Evolutionary conservation across 2,888 invertebrate species (phyloP), one percentile per base, ranked within the genome.

Genomic region (Volucella inflata): DNA sequence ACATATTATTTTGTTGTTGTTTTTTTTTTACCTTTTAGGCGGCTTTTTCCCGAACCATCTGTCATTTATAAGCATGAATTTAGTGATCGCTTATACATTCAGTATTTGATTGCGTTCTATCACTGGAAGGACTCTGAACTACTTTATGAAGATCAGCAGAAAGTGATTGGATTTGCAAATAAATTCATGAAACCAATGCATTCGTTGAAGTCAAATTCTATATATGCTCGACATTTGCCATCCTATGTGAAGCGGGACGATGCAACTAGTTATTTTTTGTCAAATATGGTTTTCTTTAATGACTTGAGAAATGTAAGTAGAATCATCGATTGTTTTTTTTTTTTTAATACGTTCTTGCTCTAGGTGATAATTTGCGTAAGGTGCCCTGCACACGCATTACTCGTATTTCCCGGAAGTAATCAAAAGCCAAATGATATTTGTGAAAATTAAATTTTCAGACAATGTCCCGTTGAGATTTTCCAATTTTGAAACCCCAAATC

Each of bases 281-380:
- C 40, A 2, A 76, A 85, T 10, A 11, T 85, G 67, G 81, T 85
- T 1, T 85, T 68, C 36, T 76, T 85, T 4, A 68, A 81, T 11
- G 85, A 85, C 11, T 51, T 85, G 1, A 53, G 62, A 4, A 81
- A 62, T 55, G 85, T 85, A 68, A 85, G 85, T 81, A 76, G 0
- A 10, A 50, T 14, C 9, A 62, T 46, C 1, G 21, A 0, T 1
- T 21, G 16, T 14, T 9, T 38, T 14, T 14, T 21, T 51, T n/a
- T n/a, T 12, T 46, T 46, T 14, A 21, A 3, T 21, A 21, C 2
- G 21, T 46, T 46, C 2, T 46, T n/a, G 14, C 14, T 12, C n/a
- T 46, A 46, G 12, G 11, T 48, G 16, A 12, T 3, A 14, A 48
- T 12, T 48, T n/a, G 14, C 6, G 12, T 48, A n/a, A 48, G n/a